Percentiles rank a stretch among this genome's conserved stretches.
Conservation (phyloP, 2,113 vertebrate species). For the Eudyptes chrysolophus region DNA sequence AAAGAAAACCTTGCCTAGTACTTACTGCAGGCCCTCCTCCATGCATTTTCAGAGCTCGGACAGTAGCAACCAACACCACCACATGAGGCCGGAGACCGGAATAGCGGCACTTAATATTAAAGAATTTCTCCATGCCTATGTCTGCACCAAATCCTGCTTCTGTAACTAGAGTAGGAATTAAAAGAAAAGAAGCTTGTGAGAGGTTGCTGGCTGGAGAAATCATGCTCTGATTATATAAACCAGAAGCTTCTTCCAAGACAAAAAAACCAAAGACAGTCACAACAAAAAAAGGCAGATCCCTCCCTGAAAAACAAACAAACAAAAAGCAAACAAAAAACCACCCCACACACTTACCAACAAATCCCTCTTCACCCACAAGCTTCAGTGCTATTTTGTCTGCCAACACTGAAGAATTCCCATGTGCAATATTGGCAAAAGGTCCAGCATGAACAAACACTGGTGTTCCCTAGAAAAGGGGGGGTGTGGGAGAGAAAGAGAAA, state of each 20-base stretch:
- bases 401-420: slow-evolving; percentile 97
- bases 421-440: slow-evolving; percentile 97
- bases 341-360: slow-evolving; percentile 83
- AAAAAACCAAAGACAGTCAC: not conserved
- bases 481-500: not conserved
- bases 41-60: slow-evolving; percentile 97
- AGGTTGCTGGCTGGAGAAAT: not conserved
- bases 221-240: not conserved
- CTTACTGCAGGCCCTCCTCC: slow-evolving; percentile 94
- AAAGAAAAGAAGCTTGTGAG: not conserved
- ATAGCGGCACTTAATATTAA: slow-evolving; percentile 95
- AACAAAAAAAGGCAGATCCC: not conserved
- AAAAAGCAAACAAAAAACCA: not conserved
- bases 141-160: slow-evolving; percentile 98
- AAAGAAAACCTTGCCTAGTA: not conserved
- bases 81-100: slow-evolving; percentile 92
- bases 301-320: not conserved
- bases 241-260: not conserved
- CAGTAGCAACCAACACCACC: slow-evolving; percentile 93
- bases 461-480: slow-evolving; percentile 79
- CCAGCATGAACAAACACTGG: slow-evolving; percentile 98
- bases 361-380: slow-evolving; percentile 91
- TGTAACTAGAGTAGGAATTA: slow-evolving; percentile 80
- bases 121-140: slow-evolving; percentile 99
- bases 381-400: slow-evolving; percentile 97